Base-by-base conservation (phyloP, 2,797 vertebrate species). In the Liparis tanakae region DNA sequence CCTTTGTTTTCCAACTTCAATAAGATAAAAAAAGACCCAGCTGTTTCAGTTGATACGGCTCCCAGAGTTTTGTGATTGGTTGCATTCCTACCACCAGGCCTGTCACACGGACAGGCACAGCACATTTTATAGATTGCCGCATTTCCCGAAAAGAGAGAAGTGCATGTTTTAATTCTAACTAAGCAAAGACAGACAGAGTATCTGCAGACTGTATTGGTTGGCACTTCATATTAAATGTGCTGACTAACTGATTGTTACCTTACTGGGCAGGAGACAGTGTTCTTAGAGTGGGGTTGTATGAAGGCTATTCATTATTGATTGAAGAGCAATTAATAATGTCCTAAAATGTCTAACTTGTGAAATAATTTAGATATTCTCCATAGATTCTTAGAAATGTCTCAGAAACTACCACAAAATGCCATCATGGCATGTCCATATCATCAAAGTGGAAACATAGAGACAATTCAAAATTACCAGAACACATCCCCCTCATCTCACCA, bases 161-260 rank as follows among this genome's bases (percentile, higher is more conserved):
- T 58, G 61, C 43, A 61, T 33, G 65, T 80, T 58, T 83, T 76
- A 75, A 82, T 85, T 71, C 71, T 84, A 85, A 82, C 83, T 79
- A 78, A 72, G 75, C 46, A 81, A 67, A 75, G 72, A 58, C 34
- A 58, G 69, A 80, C 69, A 81, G 78, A 37, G 50, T 76, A 53
- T 34, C 64, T 62, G 70, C 59, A 34, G 68, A 64, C 72, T 58
- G 53, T 62, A 62, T 34, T 50, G 41, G 61, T 15, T 68, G 59
- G 70, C 64, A 57, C 70, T 71, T 83, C 39, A 68, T 78, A 77
- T 84, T 72, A 74, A 83, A 83, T 70, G 39, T 76, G 80, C 59
- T 76, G 76, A 67, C 61, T 2, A 30, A 30, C 25, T 30, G 25
- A 30, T 72, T 51, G 48, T 10, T 1, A 30, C 51, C 7, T 25